Base-by-base conservation (phyloP, 2,113 vertebrate genomes). In the Campylomormyrus tamandua region DNA sequence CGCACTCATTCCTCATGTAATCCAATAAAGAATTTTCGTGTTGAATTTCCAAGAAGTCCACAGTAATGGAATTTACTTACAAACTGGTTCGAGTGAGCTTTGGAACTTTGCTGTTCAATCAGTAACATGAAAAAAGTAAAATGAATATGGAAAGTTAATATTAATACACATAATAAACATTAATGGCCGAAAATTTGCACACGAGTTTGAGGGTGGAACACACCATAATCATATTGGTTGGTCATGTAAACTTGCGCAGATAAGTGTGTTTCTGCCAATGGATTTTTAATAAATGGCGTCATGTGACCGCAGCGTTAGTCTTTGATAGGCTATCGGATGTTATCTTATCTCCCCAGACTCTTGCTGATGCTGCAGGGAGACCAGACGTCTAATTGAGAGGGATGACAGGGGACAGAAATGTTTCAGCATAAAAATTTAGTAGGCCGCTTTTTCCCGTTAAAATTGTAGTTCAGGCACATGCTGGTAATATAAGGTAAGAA, bases 241-340 rank as follows among this genome's bases (percentile, higher is more conserved):
- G 39, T n/a, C 45, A 24, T 10, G 17, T n/a, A n/a, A 21, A 46
- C 17, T 19, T 35, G 45, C 0, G 2, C 48, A 53, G 27, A 87
- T 11, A 2, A 19, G 24, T 31, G 24, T 92, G 90, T 94, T 94
- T 94, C 93, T 92, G 94, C 92, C 93, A 93, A 94, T 94, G 94
- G 93, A 95, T 96, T 95, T 94, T 92, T 92, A 89, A 93, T 95
- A 95, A 94, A 93, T 95, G 93, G 94, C 94, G 94, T 95, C 95
- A 95, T 91, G 92, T 92, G 93, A 93, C 91, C 92, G 92, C 93
- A 92, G 93, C 90, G 92, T 95, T 93, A 92, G 92, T 93, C 93
- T 93, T 92, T 87, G 90, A 92, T 92, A 93, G 93, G 94, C 93
- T 92, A 90, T 90, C 56, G 90, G 93, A 93, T 93, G 91, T 93